Evolutionary conservation across 2,888 invertebrate genomes (phyloP).

Genomic region (Xanthorhoe spadicearia): DNA sequence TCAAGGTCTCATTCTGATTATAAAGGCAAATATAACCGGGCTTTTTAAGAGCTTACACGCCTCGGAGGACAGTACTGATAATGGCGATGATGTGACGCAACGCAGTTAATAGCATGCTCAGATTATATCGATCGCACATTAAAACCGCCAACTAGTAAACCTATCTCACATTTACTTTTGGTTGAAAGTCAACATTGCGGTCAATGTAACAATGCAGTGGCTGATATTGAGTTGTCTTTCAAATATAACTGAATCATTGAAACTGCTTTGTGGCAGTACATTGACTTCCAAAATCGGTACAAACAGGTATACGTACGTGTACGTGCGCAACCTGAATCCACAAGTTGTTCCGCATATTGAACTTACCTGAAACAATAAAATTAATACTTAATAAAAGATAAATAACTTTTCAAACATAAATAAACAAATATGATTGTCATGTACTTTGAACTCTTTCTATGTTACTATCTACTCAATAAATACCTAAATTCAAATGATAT

Average conservation of each 20-base stretch:
- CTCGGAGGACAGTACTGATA: slow-evolving; percentile 8
- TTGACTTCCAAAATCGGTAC: slow-evolving; percentile 42
- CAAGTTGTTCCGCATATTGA: not conserved
- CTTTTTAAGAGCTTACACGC: slow-evolving; percentile 13
- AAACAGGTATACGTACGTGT: slow-evolving; percentile 40
- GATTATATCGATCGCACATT: slow-evolving; percentile 15
- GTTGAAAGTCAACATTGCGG: slow-evolving; percentile 38
- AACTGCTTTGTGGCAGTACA: slow-evolving; percentile 46
- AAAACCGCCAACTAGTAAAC: slow-evolving; percentile 5
- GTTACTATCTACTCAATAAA: too few species aligned
- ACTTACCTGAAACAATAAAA: slow-evolving; percentile 3
- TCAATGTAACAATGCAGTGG: slow-evolving; percentile 41
- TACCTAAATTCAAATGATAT: too few species aligned
- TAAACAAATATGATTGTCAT: too few species aligned
- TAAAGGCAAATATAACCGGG: slow-evolving; percentile 13
- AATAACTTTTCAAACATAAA: too few species aligned
- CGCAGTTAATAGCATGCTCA: slow-evolving; percentile 7
- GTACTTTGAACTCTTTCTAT: too few species aligned
- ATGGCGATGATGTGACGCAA: slow-evolving; percentile 10
- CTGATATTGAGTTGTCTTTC: slow-evolving; percentile 46
- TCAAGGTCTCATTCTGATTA: slow-evolving; percentile 16
- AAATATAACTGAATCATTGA: slow-evolving; percentile 48
- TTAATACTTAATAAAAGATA: too few species aligned
- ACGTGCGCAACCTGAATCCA: not conserved
- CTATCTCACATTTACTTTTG: slow-evolving; percentile 28